A percentile compares a stretch with the other conserved stretches of the same genome.
These are phyloP conservation scores for Mohoua ochrocephala DNA, from an alignment of 2,113 vertebrate genomes.

Conservation along the genomic window DNA sequence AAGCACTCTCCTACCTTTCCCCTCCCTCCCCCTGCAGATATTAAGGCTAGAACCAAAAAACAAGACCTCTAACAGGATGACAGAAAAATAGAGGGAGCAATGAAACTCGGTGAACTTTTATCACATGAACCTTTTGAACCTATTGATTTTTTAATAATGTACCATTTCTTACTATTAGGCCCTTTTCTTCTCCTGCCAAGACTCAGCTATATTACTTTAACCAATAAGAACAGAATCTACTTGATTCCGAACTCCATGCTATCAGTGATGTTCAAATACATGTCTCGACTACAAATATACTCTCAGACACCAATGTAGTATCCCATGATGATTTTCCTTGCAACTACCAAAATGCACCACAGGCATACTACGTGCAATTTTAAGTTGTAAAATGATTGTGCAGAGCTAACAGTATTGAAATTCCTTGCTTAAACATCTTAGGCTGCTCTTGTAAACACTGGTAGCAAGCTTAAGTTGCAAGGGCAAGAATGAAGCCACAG, in stretches of 20 bases:
- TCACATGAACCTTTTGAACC: neutral
- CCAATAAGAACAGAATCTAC: neutral
- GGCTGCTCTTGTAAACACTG: neutral
- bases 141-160: neutral
- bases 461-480: neutral
- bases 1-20: constrained; percentile 53
- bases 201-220: neutral
- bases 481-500: neutral
- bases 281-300: neutral
- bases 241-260: neutral
- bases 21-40: neutral
- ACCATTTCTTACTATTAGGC: neutral
- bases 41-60: constrained; percentile 32
- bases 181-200: neutral
- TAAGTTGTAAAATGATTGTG: neutral
- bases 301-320: neutral
- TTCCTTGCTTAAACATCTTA: neutral
- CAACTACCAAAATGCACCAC: neutral
- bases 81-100: neutral
- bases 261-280: neutral
- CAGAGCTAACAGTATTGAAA: neutral
- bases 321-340: neutral
- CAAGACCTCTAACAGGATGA: constrained; percentile 36
- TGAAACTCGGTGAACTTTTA: neutral
- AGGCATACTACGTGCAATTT: neutral